Evolutionary conservation across 2,113 vertebrate species (phyloP).

Genomic region (Phylloscopus trochilus): DNA sequence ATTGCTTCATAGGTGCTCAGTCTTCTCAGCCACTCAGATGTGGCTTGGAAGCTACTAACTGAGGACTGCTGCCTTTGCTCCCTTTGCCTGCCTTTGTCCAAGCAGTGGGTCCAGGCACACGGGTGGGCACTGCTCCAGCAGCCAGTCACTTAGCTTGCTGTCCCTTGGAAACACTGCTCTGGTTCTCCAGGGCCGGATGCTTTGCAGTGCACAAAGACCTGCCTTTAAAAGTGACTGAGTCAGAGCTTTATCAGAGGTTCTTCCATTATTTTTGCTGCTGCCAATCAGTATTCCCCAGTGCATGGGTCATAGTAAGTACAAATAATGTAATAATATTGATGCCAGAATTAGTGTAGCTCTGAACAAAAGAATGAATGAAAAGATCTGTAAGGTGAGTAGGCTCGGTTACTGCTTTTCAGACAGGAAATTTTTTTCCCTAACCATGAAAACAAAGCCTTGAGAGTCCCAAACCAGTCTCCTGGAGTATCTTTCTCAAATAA

Average conservation of each 20-base stretch:
- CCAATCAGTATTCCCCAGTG: not conserved
- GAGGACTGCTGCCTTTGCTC: not conserved
- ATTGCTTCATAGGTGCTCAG: not conserved
- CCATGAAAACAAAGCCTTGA: not conserved
- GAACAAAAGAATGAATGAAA: not conserved
- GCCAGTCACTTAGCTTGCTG: not conserved
- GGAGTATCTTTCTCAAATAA: not conserved
- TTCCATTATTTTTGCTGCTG: not conserved
- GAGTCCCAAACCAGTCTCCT: not conserved
- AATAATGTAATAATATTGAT: not conserved
- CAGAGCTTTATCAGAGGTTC: not conserved
- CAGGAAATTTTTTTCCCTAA: not conserved
- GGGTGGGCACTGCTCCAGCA: accelerated
- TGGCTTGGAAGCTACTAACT: not conserved
- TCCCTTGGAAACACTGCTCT: not conserved
- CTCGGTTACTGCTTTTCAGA: not conserved
- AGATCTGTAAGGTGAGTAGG: not conserved
- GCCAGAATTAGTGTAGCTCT: not conserved
- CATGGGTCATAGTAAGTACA: not conserved
- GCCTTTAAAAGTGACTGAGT: not conserved
- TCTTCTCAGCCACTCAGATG: not conserved
- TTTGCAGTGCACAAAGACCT: not conserved
- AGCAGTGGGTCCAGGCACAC: not conserved
- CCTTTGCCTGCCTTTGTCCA: not conserved
- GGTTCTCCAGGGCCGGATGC: not conserved